Percentiles rank a stretch among this genome's conserved stretches.
phyloP scores from a whole-genome alignment of 2,113 vertebrate species.

The Cyrtonyx montezumae region DNA sequence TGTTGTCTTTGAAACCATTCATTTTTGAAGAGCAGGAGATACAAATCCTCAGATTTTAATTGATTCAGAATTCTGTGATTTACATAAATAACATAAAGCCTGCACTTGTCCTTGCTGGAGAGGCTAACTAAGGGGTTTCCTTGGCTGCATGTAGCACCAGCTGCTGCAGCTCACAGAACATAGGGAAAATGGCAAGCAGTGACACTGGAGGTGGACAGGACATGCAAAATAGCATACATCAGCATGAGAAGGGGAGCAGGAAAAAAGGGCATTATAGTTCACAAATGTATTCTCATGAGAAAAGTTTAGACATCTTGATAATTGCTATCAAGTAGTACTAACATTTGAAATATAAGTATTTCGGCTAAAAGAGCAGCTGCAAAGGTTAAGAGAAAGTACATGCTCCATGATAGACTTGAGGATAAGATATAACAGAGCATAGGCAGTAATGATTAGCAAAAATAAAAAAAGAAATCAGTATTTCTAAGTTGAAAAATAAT shows the following conservation, averaged over 20 bases:
- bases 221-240: fast-evolving
- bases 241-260: neutral
- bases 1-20: neutral
- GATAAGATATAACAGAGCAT: neutral
- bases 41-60: neutral
- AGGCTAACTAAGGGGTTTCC: neutral
- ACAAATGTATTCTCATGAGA: neutral
- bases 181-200: neutral
- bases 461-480: neutral
- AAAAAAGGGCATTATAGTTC: neutral
- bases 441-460: neutral
- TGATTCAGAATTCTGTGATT: neutral
- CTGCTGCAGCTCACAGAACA: neutral
- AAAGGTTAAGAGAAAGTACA: neutral
- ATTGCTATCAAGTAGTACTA: neutral
- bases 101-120: neutral
- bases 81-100: neutral
- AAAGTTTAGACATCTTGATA: neutral
- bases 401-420: neutral
- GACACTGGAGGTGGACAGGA: neutral
- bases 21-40: neutral
- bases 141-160: neutral
- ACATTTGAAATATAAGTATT: neutral
- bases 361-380: neutral
- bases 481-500: neutral